Base-by-base conservation (phyloP, 1,140 invertebrate species). In the Eurosta solidaginis region DNA sequence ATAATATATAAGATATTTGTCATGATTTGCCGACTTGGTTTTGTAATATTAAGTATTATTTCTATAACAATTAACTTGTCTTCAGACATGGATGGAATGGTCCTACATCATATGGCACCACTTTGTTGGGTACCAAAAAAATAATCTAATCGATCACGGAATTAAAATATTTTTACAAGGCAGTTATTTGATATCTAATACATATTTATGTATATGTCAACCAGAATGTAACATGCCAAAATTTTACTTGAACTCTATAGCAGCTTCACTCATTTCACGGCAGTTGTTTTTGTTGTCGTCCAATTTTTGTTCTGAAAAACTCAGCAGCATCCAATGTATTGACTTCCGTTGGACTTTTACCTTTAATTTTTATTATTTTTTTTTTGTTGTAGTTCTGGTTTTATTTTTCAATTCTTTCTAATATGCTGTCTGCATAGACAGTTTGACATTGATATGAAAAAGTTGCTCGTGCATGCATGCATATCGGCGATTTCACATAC, bases 391-490 rank as follows among this genome's bases (percentile, higher is more conserved):
- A n/a, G n/a, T n/a, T 7, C 2, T 12, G 49, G 14, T 36, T 36
- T 68, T 68, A 33, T 68, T 52, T 20, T 52, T 52, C 17, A 22
- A 6, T 36, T 68, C 40, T 68, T 27, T 17, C 83, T 85, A 85
- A 84, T 85, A 85, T 85, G 84, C 84, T 85, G 83, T 81, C 22
- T 29, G 40, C 2, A n/a, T n/a, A 80, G 84, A 84, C 84, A 86
- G 83, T 84, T 86, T 85, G 84, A 86, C 84, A 85, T 81, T 86
- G 84, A 86, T 86, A 84, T 83, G 80, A 82, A 84, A 83, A 85
- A 85, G 81, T 85, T 85, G 82, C 81, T 83, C 85, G 79, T 78
- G 81, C 80, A 80, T 80, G 81, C 44, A 74, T 74, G 59, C 59
- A 68, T 47, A 22, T 25, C 45, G 20, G 29, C 25, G 22, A 33